Percentiles rank a stretch among this genome's conserved stretches.
These are phyloP conservation scores for Heterochromis multidens DNA, from an alignment of 2,113 vertebrate species.

Conservation along the genomic window DNA sequence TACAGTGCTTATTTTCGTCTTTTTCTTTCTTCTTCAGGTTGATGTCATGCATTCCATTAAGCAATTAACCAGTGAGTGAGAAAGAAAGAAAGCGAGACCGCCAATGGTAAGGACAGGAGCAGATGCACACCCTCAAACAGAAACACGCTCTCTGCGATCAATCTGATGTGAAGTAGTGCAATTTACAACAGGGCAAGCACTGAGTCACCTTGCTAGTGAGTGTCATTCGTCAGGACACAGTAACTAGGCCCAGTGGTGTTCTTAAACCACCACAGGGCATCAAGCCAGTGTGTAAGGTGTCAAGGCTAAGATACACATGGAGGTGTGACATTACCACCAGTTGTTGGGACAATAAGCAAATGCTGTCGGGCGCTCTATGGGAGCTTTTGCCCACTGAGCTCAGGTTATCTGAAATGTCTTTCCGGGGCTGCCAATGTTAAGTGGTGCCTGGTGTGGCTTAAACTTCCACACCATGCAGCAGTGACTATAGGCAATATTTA, in stretches of 20 bases:
- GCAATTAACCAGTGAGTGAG: slow-evolving; percentile 15
- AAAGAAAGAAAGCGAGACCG: not conserved
- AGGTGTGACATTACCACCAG: slow-evolving; percentile 45
- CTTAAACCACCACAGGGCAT: slow-evolving; percentile 32
- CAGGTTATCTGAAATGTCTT: slow-evolving; percentile 28
- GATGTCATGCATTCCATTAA: slow-evolving; percentile 16
- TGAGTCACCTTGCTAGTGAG: slow-evolving; percentile 53
- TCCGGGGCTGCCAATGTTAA: not conserved
- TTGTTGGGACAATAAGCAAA: slow-evolving; percentile 38
- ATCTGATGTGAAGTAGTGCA: slow-evolving; percentile 19
- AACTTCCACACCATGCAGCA: not conserved
- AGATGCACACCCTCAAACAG: not conserved
- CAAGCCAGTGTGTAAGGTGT: slow-evolving; percentile 30
- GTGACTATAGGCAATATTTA: not conserved
- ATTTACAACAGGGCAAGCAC: slow-evolving; percentile 17
- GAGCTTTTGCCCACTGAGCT: slow-evolving; percentile 29
- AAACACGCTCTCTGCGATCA: not conserved
- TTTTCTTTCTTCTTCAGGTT: not conserved
- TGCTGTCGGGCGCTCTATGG: not conserved
- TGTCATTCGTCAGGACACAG: slow-evolving; percentile 33
- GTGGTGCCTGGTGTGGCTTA: not conserved
- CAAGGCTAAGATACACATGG: slow-evolving; percentile 43
- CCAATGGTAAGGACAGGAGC: not conserved
- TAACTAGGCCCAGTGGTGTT: slow-evolving; percentile 41
- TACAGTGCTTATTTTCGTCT: not conserved